Evolutionary conservation across 2,888 invertebrate genomes (phyloP).

Genomic region (Argyresthia goedartella): DNA sequence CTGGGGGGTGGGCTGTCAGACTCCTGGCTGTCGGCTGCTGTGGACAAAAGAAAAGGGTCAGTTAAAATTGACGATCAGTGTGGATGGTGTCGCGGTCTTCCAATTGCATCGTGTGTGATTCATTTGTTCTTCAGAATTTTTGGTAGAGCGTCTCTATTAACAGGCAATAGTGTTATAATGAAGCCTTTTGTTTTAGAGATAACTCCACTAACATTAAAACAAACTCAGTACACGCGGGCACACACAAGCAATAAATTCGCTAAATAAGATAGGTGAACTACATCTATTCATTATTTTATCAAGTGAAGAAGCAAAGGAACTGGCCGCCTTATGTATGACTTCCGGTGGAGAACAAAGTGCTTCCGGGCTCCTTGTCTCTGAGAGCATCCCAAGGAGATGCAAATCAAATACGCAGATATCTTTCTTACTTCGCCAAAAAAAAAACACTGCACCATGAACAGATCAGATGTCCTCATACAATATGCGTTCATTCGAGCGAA

Average conservation of each 20-base stretch:
- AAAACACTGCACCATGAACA: neutral
- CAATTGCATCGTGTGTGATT: too few relatives aligned
- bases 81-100: too few relatives aligned
- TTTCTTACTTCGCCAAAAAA: neutral
- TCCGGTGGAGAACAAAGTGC: conserved; percentile 55
- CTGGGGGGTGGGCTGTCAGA: conserved; percentile 62
- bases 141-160: too few relatives aligned
- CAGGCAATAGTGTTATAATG: too few relatives aligned
- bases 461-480: neutral
- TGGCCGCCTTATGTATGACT: conserved; percentile 54
- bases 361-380: conserved; percentile 60
- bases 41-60: conserved; percentile 25
- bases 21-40: conserved; percentile 65
- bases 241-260: too few relatives aligned
- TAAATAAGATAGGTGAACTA: neutral
- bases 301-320: conserved; percentile 47
- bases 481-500: too few relatives aligned
- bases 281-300: conserved; percentile 10
- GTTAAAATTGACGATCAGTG: too few relatives aligned
- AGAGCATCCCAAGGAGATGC: conserved; percentile 56
- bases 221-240: too few relatives aligned
- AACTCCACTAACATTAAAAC: too few relatives aligned
- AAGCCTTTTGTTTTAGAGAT: too few relatives aligned
- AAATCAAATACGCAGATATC: conserved; percentile 30
- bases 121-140: too few relatives aligned